Evolutionary conservation across 2,113 vertebrate genomes (phyloP).

Genomic region (Sardina pilchardus): DNA sequence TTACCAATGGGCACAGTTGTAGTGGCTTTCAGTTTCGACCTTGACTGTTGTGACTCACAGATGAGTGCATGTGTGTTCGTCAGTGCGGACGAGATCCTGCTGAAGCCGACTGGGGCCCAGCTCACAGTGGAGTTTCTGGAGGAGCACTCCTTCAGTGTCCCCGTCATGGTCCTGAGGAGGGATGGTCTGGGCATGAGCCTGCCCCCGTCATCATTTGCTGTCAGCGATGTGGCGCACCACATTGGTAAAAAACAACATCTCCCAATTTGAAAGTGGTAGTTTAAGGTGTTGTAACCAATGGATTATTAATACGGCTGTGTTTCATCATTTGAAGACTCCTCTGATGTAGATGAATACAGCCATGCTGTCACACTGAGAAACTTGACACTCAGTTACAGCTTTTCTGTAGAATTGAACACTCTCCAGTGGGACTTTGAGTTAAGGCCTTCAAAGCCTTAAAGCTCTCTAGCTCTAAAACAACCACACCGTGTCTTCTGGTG

Average conservation of each 20-base stretch:
- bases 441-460: neutral
- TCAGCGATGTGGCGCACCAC: constrained; percentile 85
- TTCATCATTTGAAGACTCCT: neutral
- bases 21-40: neutral
- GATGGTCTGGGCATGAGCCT: constrained; percentile 92
- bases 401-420: neutral
- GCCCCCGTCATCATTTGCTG: constrained; percentile 82
- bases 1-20: neutral
- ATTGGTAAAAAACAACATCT: constrained; percentile 75
- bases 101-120: constrained; percentile 86
- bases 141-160: constrained; percentile 92
- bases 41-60: neutral
- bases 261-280: neutral
- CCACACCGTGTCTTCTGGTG: too few species aligned
- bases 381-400: neutral
- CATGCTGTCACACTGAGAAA: neutral
- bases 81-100: constrained; percentile 89
- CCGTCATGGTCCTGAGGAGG: constrained; percentile 85
- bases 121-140: constrained; percentile 91
- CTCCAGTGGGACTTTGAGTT: neutral
- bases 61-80: constrained; percentile 17
- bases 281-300: neutral
- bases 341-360: neutral
- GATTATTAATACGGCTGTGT: neutral
- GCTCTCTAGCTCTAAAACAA: neutral